Percentiles rank a stretch among this genome's conserved stretches.
Conservation (phyloP, 2,888 invertebrate genomes). For the Ennomos erosarius region DNA sequence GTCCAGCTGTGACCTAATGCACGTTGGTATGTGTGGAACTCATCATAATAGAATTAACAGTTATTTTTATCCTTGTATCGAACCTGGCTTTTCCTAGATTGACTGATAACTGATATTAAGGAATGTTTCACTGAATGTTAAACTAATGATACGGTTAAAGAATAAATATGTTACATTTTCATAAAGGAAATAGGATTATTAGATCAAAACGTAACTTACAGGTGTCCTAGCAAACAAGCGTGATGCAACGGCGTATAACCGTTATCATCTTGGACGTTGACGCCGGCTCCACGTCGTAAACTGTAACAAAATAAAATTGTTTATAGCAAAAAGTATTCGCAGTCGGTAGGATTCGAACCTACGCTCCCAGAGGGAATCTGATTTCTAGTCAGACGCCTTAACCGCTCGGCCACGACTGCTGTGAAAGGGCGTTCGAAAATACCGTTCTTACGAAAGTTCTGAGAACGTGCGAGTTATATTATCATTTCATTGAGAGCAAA, state of each 20-base stretch:
- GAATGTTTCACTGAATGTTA: no score
- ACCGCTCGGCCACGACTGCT: slow-evolving; percentile 95
- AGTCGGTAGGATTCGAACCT: slow-evolving; percentile 96
- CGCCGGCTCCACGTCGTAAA: slow-evolving; percentile 94
- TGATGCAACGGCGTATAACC: slow-evolving; percentile 98
- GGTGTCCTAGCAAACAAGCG: slow-evolving; percentile 96
- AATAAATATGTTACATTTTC: no score
- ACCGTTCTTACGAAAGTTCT: slow-evolving; percentile 18
- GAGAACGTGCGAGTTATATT: no score
- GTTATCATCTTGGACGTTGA: slow-evolving; percentile 96
- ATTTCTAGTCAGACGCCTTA: slow-evolving; percentile 96
- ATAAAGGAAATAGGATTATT: neutral
- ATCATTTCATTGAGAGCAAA: no score
- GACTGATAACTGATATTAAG: no score
- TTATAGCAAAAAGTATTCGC: slow-evolving; percentile 74
- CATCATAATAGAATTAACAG: no score
- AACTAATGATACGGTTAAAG: no score
- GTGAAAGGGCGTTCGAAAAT: slow-evolving; percentile 34
- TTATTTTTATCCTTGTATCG: no score
- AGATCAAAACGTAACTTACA: slow-evolving; percentile 84
- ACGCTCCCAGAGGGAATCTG: slow-evolving; percentile 96
- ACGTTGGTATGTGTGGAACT: no score
- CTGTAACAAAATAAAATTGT: slow-evolving; percentile 81
- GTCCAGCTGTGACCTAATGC: no score
- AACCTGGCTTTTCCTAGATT: no score